Evolutionary conservation across 2,113 vertebrate genomes (phyloP), one percentile per base, ranked within the genome.

Genomic region (Hypocryptadius cinnamomeus): DNA sequence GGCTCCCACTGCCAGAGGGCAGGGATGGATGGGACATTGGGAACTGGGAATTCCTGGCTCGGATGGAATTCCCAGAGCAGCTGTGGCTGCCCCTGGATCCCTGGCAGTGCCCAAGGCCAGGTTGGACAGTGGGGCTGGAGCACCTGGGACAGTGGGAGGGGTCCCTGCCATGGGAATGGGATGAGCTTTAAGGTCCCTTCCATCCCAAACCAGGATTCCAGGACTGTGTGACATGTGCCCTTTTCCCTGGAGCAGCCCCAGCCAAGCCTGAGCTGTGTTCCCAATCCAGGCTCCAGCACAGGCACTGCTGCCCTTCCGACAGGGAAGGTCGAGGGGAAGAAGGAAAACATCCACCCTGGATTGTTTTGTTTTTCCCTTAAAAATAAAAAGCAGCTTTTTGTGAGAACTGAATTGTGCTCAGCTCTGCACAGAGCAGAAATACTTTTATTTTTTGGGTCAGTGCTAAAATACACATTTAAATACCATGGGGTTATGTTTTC

Each of bases 141-240:
- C 73, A 8, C 28, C 39, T 54, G 64, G 73, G 40, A 1, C 2
- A 3, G 30, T 5, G 56, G 48, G 1, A n/a, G n/a, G n/a, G n/a
- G 71, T 74, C 42, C 40, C 71, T 56, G 70, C 47, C 47, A 1
- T 16, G 64, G 37, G 44, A 16, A 1, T 10, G 8, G 10, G 40
- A 5, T 42, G 76, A 5, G 11, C 11, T 73, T 33, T n/a, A 1
- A 8, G 33, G 6, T 53, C 54, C 45, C 7, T 24, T 40, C 69
- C 61, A 30, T 0, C 11, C 45, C 69, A 11, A 1, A 4, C 2
- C 78, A 33, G 31, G 54, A 23, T 13, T 3, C 9, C 35, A 22
- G n/a, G 30, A 5, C 5, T 10, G 39, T 10, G n/a, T 4, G 60
- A 8, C 35, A 0, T 1, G 10, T 12, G 85, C 20, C 5, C 3